A percentile compares a stretch with the other conserved stretches of the same genome.
Conservation (phyloP, 2,113 vertebrate species). For the Paradisaea rubra region DNA sequence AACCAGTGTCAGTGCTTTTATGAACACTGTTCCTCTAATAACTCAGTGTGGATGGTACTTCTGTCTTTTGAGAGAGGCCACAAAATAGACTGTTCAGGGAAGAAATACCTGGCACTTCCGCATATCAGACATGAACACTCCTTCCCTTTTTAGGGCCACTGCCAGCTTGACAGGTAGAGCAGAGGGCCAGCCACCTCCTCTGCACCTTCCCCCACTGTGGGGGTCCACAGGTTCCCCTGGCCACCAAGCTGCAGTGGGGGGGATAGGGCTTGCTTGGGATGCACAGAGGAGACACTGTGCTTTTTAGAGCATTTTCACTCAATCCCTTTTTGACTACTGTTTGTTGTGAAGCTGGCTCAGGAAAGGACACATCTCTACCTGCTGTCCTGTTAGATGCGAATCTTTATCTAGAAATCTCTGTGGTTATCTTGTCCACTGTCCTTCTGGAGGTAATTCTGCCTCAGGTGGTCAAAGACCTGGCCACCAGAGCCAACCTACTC, state of each 20-base stretch:
- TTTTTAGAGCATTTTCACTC: neutral
- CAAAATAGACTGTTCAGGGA: neutral
- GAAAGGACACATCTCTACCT: neutral
- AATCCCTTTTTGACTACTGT: neutral
- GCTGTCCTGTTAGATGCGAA: neutral
- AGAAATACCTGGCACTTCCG: neutral
- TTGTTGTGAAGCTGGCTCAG: neutral
- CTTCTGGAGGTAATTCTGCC: neutral
- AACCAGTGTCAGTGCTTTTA: neutral
- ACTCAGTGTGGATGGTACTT: neutral
- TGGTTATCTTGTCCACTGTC: neutral
- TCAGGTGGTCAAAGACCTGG: neutral
- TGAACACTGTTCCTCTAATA: neutral
- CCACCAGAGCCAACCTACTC: neutral
- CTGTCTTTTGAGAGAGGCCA: neutral
- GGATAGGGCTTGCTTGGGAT: neutral
- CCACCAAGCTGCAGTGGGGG: fast-evolving
- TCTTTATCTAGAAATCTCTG: neutral
- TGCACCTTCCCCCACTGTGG: neutral
- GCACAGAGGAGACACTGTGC: neutral
- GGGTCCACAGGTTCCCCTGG: neutral
- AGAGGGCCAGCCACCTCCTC: neutral
- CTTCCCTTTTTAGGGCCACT: neutral
- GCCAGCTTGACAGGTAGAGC: neutral
- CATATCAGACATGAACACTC: neutral